A percentile compares a stretch with the other conserved stretches of the same genome.
These are phyloP conservation scores for Mesorhabditis spiculigera DNA, from an alignment of 2,888 invertebrate species.

Conservation along the genomic window DNA sequence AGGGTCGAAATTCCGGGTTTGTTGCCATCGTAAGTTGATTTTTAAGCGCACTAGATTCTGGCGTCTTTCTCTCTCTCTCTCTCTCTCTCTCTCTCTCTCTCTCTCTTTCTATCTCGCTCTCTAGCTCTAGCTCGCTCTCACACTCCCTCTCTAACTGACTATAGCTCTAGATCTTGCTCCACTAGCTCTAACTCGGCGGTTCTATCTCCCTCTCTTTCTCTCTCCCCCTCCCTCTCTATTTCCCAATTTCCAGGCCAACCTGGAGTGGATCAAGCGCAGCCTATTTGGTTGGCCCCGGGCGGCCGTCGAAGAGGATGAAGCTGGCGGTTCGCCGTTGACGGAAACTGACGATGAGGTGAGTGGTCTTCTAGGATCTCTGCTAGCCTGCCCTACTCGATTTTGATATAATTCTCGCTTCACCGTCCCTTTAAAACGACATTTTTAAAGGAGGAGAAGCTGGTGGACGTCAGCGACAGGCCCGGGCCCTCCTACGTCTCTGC, in stretches of 20 bases:
- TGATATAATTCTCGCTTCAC: background rate
- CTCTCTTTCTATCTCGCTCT: too few species aligned
- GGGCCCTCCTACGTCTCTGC: background rate
- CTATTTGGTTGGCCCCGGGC: constrained; percentile 5
- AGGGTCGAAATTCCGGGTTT: too few species aligned
- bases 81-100: too few species aligned
- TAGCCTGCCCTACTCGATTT: background rate
- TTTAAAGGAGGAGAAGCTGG: background rate
- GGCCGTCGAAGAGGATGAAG: background rate
- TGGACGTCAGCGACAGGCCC: background rate
- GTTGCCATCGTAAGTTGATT: too few species aligned
- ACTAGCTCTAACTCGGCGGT: too few species aligned
- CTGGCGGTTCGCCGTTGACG: background rate
- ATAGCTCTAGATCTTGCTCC: too few species aligned
- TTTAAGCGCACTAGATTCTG: too few species aligned
- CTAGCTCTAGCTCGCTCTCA: too few species aligned
- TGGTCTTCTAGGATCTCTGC: background rate
- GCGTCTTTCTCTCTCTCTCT: too few species aligned
- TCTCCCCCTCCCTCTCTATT: too few species aligned
- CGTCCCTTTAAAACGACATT: background rate
- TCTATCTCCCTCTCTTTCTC: too few species aligned
- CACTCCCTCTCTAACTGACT: too few species aligned
- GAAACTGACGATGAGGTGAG: constrained; percentile 1
- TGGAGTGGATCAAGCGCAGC: background rate
- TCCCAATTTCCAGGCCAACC: background rate